These are phyloP conservation scores for Leptatherina wallacei DNA, from an alignment of 2,797 vertebrate species.

Conservation along the genomic window DNA sequence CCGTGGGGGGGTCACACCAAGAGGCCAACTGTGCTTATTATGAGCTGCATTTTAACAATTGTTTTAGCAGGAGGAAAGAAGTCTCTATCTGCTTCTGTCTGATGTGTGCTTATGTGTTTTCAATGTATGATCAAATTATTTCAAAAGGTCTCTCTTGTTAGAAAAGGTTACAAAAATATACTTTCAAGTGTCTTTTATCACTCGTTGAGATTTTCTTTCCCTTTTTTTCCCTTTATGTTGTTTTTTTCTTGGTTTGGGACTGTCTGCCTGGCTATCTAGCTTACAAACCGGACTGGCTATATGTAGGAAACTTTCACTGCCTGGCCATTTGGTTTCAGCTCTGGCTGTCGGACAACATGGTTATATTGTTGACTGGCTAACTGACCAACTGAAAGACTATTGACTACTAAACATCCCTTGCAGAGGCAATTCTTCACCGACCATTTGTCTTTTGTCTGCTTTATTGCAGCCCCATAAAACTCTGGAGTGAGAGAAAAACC, in stretches of 20 bases:
- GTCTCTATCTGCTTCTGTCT: neutral
- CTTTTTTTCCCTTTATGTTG: neutral
- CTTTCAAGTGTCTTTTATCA: neutral
- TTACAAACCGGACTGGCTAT: neutral
- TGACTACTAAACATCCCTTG: constrained; percentile 46
- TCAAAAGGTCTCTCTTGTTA: neutral
- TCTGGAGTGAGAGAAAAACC: constrained; percentile 50
- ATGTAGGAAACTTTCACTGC: neutral
- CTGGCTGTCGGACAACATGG: constrained; percentile 26
- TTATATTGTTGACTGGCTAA: constrained; percentile 47
- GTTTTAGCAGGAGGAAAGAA: constrained; percentile 24
- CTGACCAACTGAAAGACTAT: constrained; percentile 61
- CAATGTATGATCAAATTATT: neutral
- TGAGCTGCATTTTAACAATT: constrained; percentile 26
- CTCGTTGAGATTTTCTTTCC: too few species aligned
- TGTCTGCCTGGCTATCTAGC: neutral
- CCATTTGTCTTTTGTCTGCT: constrained; percentile 76
- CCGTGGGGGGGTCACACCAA: constrained; percentile 44
- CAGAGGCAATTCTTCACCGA: constrained; percentile 58
- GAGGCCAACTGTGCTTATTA: constrained; percentile 46
- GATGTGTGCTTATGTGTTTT: constrained; percentile 1
- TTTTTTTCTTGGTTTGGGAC: neutral
- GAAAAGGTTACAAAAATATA: neutral
- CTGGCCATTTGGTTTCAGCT: constrained; percentile 25
- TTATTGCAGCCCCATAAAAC: constrained; percentile 71